Conservation (phyloP, 2,113 vertebrate species). For the Eolophus roseicapilla region DNA sequence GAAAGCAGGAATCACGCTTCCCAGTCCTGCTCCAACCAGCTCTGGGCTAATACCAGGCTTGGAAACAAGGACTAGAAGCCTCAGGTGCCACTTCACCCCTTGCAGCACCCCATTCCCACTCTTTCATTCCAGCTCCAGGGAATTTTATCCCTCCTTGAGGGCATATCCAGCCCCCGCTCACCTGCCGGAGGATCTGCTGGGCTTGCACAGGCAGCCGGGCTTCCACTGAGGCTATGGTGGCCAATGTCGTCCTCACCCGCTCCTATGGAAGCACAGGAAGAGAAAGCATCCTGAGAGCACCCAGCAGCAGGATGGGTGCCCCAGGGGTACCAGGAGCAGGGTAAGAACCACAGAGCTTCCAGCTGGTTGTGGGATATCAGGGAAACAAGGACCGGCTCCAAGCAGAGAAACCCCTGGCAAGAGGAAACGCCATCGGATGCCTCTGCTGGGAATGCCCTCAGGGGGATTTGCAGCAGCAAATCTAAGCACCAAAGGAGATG, state of each 20-base stretch:
- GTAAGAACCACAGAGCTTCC: background rate
- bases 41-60: fast-evolving
- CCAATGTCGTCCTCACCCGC: background rate
- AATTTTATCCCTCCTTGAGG: fast-evolving
- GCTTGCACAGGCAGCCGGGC: slow-evolving; percentile 45
- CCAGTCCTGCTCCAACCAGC: background rate
- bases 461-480: background rate
- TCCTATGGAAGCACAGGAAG: background rate
- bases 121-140: background rate
- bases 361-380: fast-evolving
- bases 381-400: background rate
- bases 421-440: fast-evolving
- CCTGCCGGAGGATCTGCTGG: slow-evolving; percentile 66
- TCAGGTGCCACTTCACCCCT: background rate
- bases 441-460: background rate
- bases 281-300: background rate
- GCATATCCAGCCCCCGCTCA: slow-evolving; percentile 11
- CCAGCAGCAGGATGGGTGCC: background rate
- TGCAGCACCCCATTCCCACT: fast-evolving
- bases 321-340: fast-evolving
- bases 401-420: background rate
- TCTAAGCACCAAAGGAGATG: background rate
- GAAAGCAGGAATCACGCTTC: fast-evolving
- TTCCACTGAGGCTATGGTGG: slow-evolving; percentile 6
- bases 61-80: background rate